Evolutionary conservation across 2,113 vertebrate species (phyloP).

Genomic region (Brachyistius frenatus): DNA sequence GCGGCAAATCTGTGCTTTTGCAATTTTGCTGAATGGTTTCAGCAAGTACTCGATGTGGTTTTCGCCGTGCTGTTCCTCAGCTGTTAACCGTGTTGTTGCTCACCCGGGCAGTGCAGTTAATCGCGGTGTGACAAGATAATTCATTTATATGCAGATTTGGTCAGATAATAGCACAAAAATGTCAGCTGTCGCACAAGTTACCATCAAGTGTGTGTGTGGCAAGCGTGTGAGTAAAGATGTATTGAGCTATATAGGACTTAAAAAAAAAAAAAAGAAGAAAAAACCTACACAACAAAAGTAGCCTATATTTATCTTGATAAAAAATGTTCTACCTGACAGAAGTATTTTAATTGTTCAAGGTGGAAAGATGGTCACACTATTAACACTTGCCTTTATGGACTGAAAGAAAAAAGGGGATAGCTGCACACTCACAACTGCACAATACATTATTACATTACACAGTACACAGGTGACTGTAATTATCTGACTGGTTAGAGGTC

Average conservation of each 20-base stretch:
- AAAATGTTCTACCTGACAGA: background rate
- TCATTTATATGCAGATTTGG: constrained; percentile 44
- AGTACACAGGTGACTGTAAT: background rate
- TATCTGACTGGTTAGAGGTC: background rate
- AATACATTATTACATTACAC: background rate
- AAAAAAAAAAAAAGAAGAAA: constrained; percentile 3
- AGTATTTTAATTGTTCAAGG: constrained; percentile 7
- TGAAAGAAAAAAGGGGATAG: background rate
- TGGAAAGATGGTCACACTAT: background rate
- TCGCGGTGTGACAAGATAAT: constrained; percentile 16
- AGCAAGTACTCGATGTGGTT: constrained; percentile 29
- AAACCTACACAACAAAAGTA: background rate
- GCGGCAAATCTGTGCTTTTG: constrained; percentile 23
- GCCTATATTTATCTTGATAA: background rate
- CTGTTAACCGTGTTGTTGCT: constrained; percentile 46
- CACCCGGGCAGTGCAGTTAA: constrained; percentile 29
- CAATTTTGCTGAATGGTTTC: constrained; percentile 40
- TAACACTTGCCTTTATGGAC: background rate
- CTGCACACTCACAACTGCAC: background rate
- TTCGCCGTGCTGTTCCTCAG: constrained; percentile 41
- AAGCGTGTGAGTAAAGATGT: background rate
- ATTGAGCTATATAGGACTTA: background rate
- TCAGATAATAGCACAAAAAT: constrained; percentile 20
- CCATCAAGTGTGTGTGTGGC: background rate
- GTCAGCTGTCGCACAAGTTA: constrained; percentile 14